These are phyloP conservation scores for Cephus spinipes DNA, from an alignment of 2,888 invertebrate genomes.

Conservation along the genomic window DNA sequence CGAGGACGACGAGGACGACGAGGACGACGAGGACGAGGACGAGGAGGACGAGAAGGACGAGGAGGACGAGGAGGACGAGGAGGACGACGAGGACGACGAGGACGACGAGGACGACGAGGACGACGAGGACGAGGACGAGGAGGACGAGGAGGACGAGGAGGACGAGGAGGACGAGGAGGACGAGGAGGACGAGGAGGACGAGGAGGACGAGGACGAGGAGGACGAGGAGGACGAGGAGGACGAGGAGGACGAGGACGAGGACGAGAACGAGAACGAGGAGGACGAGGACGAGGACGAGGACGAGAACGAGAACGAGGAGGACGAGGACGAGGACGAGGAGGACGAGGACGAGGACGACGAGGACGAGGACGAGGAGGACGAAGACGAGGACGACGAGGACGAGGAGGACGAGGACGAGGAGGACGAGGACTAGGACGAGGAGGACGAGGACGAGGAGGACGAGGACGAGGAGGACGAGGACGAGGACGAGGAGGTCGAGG, in stretches of 20 bases:
- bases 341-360: conserved; percentile 3
- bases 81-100: not conserved
- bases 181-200: conserved; percentile 3
- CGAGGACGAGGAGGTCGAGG: conserved; percentile 6
- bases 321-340: not conserved
- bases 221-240: conserved; percentile 1
- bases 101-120: not conserved
- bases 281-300: conserved; percentile 1
- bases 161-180: conserved; percentile 7
- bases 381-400: too few species aligned
- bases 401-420: too few species aligned
- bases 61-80: too few species aligned
- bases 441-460: not conserved
- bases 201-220: not conserved
- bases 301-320: too few species aligned
- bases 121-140: not conserved
- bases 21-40: conserved; percentile 10
- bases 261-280: too few species aligned
- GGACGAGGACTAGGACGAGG: too few species aligned
- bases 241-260: conserved; percentile 1
- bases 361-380: too few species aligned
- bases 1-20: conserved; percentile 2
- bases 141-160: not conserved
- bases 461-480: not conserved
- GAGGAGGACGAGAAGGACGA: too few species aligned